Percentiles rank a stretch among this genome's conserved stretches.
These are phyloP conservation scores for Polydrusus pterygomalis DNA, from an alignment of 2,888 invertebrate genomes.

Conservation along the genomic window DNA sequence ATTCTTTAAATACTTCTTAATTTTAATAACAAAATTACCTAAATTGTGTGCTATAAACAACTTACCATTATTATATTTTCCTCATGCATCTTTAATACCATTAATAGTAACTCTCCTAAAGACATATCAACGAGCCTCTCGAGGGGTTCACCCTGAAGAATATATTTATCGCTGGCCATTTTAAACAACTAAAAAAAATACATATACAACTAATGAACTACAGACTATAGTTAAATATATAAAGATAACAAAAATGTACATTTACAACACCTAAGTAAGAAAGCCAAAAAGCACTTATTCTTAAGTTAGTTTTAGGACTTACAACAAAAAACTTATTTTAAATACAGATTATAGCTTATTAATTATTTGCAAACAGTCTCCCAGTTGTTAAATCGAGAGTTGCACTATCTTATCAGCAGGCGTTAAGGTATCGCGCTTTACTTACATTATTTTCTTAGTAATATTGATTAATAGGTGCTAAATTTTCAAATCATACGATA, in stretches of 20 bases:
- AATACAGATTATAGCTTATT: background rate
- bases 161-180: constrained; percentile 59
- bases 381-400: background rate
- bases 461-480: constrained; percentile 7
- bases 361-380: background rate
- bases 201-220: background rate
- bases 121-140: constrained; percentile 65
- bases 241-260: background rate
- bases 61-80: constrained; percentile 68
- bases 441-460: background rate
- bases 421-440: background rate
- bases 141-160: constrained; percentile 65
- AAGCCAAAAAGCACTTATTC: background rate
- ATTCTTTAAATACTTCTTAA: no score
- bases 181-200: background rate
- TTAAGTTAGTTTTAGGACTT: background rate
- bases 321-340: background rate
- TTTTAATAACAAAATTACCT: no score
- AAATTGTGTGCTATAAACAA: no score
- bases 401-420: background rate
- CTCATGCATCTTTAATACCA: constrained; percentile 65
- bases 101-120: constrained; percentile 65
- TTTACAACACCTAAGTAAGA: background rate
- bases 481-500: constrained; percentile 33
- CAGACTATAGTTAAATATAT: background rate